Conservation (phyloP, 2,888 invertebrate species). For the Ptycholaimellus sp. region DNA sequence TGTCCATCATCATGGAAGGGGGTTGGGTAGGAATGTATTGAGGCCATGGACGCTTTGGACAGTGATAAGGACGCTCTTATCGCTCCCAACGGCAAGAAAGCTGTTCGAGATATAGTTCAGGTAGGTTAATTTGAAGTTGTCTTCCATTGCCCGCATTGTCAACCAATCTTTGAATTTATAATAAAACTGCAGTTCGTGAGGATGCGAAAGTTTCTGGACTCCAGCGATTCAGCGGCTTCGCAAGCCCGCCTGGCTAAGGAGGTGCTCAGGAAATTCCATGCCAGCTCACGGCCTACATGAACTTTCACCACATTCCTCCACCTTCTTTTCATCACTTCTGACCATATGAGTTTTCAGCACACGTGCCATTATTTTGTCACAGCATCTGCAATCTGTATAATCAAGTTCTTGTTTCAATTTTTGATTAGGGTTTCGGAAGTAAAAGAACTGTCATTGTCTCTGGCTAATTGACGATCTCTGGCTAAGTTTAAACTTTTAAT, state of each 20-base stretch:
- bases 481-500: no score
- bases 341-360: no score
- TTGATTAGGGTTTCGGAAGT: no score
- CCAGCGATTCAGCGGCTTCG: conserved; percentile 13
- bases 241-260: conserved; percentile 35
- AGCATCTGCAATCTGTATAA: no score
- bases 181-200: conserved; percentile 19
- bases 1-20: conserved; percentile 41
- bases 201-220: conserved; percentile 21
- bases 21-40: conserved; percentile 39
- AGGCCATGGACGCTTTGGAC: conserved; percentile 39
- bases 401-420: no score
- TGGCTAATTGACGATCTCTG: no score
- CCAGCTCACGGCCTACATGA: conserved; percentile 16
- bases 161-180: neutral
- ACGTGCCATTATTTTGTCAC: no score
- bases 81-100: conserved; percentile 27
- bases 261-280: conserved; percentile 36
- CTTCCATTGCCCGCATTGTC: neutral
- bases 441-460: no score
- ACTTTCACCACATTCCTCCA: no score
- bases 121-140: conserved; percentile 5
- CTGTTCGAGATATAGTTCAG: conserved; percentile 39
- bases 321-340: no score
- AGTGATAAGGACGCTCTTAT: conserved; percentile 32